Base-by-base conservation (phyloP, 2,888 invertebrate species). In the Macrosoma leucophasiata region DNA sequence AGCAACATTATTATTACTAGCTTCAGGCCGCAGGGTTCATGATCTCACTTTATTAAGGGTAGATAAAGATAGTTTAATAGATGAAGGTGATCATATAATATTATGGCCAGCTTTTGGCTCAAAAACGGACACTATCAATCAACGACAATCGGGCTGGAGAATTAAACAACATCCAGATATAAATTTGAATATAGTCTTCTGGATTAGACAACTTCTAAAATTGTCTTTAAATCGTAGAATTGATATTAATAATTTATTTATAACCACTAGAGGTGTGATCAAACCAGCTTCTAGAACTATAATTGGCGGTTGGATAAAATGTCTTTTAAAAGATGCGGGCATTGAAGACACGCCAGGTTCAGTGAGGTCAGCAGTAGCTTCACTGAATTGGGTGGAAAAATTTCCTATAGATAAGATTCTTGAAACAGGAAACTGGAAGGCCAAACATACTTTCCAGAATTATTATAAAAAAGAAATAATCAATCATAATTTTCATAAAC, bases 381-480 rank as follows among this genome's bases (percentile, higher is more conserved):
- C 37, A 7, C 6, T 33, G n/a, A 40, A 43, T 30, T 41, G 21
- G 29, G 6, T 40, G 6, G 38, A 39, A 18, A 38, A 33, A 7
- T 41, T 34, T 25, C 15, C 40, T 8, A 27, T 43, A 4, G 33
- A 43, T 24, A 14, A 43, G 20, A 43, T 40, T 15, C 23, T 37
- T 1, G 19, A 24, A 7, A 37, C 29, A 0, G 37, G 37, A 12
- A 40, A 40, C 15, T 41, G 38, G 38, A 33, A 34, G 17, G n/a
- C 20, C n/a, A 17, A 20, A 9, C 29, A 41, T 17, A 37, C 36
- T 2, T 40, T 40, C 12, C n/a, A 18, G 9, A 36, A 28, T 79
- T 54, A 3, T 49, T 62, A 35, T 20, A 13, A 38, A 15, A 29
- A 31, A 8, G 28, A 33, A 26, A 19, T 32, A 9, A 15, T 23